These are phyloP conservation scores for Agapornis roseicollis DNA, from an alignment of 2,113 vertebrate species.

Conservation along the genomic window DNA sequence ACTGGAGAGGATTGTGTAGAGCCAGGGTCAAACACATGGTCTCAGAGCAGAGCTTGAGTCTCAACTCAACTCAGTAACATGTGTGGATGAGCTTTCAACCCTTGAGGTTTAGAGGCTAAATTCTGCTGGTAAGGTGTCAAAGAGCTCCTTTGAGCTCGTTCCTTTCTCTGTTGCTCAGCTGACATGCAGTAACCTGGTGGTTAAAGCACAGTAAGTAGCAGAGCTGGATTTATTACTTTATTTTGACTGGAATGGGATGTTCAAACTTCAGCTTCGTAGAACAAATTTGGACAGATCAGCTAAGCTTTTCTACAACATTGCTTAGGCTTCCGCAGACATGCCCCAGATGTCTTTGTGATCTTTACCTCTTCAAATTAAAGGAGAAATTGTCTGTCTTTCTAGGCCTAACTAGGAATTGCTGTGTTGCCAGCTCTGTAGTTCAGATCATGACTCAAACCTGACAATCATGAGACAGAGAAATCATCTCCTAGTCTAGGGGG, in stretches of 20 bases:
- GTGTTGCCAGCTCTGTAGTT: neutral
- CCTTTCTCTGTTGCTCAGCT: neutral
- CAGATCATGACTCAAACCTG: neutral
- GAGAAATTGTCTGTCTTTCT: neutral
- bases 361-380: neutral
- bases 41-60: neutral
- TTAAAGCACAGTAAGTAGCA: neutral
- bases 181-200: neutral
- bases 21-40: neutral
- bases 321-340: neutral
- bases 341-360: neutral
- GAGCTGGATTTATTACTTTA: neutral
- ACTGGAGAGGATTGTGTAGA: neutral
- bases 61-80: neutral
- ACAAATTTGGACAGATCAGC: neutral
- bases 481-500: neutral
- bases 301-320: neutral
- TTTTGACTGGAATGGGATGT: neutral
- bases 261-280: neutral
- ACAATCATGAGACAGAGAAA: neutral
- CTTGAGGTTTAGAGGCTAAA: neutral
- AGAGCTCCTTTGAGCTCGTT: neutral
- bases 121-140: neutral
- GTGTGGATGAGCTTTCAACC: neutral
- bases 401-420: neutral